Evolutionary conservation across 2,113 vertebrate species (phyloP), one percentile per base, ranked within the genome.

Genomic region (Mungos mungo): DNA sequence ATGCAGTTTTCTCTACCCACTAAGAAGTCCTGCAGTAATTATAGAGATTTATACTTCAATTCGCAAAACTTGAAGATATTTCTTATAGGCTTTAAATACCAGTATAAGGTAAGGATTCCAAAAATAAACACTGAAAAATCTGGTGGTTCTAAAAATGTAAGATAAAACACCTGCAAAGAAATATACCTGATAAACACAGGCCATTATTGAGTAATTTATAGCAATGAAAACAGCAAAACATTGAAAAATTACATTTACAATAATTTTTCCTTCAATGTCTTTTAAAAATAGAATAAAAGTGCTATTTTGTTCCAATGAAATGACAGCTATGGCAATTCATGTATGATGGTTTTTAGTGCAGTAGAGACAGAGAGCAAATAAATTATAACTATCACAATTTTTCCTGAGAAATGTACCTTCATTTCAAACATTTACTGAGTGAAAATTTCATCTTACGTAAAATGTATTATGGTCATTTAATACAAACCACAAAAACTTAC

Each of bases 251-350:
- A 54, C 47, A 94, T 65, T 92, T 95, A 97, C 80, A 90, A 35
- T 92, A 57, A 65, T n/a, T 95, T 77, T 92, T 87, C 77, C 0
- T 3, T 92, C 15, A 97, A 69, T n/a, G 14, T 3, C 52, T 21
- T 80, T 76, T 81, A 90, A 96, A 94, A 96, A 81, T 1, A 88
- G 3, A 47, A 41, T 47, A 87, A 33, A 27, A 65, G 35, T 4
- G 0, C 41, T 68, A 96, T 14, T 83, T 91, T 98, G 86, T 92
- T 97, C 31, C 38, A 97, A 86, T n/a, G 82, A 72, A 84, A 80
- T 41, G 9, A 86, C 86, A 88, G 93, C 87, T 96, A 79, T 50
- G 69, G 8, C 23, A 95, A 89, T 47, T 84, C 72, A 27, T n/a
- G 13, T 76, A n/a, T 45, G 96, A 71, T 52, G 29, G 38, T 63